Percentiles rank a stretch among this genome's conserved stretches.
phyloP scores from a whole-genome alignment of 2,113 vertebrate species.

The Tricholaema leucomelas region DNA sequence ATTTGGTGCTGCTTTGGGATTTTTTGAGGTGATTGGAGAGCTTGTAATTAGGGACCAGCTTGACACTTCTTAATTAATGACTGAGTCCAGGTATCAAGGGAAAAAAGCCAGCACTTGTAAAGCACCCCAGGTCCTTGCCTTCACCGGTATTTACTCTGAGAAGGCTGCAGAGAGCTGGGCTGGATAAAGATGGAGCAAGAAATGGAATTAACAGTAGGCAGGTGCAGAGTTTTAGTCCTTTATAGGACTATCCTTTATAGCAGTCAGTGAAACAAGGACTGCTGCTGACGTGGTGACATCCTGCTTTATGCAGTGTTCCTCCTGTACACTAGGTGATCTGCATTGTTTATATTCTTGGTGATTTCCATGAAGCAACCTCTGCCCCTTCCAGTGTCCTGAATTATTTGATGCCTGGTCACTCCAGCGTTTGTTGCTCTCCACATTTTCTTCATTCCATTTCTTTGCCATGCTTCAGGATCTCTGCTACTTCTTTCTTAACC shows the following conservation, averaged over 20 bases:
- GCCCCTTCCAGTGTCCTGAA: not conserved
- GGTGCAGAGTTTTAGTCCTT: not conserved
- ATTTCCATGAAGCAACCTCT: not conserved
- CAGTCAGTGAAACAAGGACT: not conserved
- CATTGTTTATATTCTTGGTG: not conserved
- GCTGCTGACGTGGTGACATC: not conserved
- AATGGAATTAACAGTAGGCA: not conserved
- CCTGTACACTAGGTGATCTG: fast-evolving
- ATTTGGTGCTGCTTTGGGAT: not conserved
- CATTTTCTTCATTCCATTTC: not conserved
- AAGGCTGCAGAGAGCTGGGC: not conserved
- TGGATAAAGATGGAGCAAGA: not conserved
- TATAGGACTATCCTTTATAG: not conserved
- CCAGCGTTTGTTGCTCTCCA: not conserved
- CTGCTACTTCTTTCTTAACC: not conserved
- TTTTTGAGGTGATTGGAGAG: conserved; percentile 34
- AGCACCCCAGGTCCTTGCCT: not conserved
- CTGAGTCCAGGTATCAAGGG: conserved; percentile 12
- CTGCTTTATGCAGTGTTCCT: not conserved
- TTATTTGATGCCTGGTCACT: not conserved
- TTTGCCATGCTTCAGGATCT: not conserved
- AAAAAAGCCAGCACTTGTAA: not conserved
- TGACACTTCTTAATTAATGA: conserved; percentile 32
- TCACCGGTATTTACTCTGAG: not conserved
- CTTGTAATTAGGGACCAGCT: conserved; percentile 19